Evolutionary conservation across 1,140 invertebrate genomes (phyloP), one percentile per base, ranked within the genome.

Genomic region (Drosophila saltans): DNA sequence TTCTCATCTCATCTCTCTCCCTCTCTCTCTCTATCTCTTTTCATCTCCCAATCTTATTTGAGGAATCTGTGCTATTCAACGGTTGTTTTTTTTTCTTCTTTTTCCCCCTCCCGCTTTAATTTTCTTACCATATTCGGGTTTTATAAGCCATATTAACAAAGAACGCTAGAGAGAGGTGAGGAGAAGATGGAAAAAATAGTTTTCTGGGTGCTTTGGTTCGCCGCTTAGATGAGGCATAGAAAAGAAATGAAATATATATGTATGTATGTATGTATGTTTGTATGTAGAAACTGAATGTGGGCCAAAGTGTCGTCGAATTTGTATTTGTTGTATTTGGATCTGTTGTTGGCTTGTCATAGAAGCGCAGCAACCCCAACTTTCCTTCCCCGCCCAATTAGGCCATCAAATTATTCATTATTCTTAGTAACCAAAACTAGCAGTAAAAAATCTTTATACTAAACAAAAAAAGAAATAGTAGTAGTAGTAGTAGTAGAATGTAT

Each of bases 11-110:
- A 16, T 16, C 16, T 45, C 43, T 45, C n/a, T 21, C 8, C 45
- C 45, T 36, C 33, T 59, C 57, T 59, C 16, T 3, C 3, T 8
- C 7, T 24, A 1, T 45, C 16, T 45, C n/a, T 8, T 10, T 21
- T 36, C 33, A 36, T 36, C 33, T 36, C 33, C 6, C 56, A 52
- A 72, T 72, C 72, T 74, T 30, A 71, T 61, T 33, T 55, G 7
- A 61, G 58, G 58, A 75, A 86, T 83, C 83, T 88, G 73, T 83
- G 83, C 70, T 86, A 86, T 70, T 69, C 70, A 86, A 83, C 83
- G 83, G 83, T 77, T 70, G 43, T 77, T 77, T 77, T 78, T 68
- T 61, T 77, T 77, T 30, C 33, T 24, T 39, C 30, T 36, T 40
- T 9, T 21, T 58, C 36, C 55, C 39, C 52, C 8, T 24, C 45